Conservation (phyloP, 2,113 vertebrate genomes). For the Festucalex cinctus region DNA sequence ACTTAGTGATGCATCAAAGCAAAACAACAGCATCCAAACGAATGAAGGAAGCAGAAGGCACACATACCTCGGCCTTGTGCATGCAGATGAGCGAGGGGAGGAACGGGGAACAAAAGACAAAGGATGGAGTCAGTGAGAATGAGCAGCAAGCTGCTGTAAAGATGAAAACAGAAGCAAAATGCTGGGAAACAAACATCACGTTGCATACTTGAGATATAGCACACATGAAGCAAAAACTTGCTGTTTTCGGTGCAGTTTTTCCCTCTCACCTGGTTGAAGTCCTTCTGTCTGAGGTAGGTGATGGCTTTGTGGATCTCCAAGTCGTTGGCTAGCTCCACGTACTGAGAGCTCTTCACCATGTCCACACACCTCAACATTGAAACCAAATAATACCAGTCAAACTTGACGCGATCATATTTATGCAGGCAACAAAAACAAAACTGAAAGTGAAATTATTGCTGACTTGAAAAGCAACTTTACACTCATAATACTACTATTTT, state of each 20-base stretch:
- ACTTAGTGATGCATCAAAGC: background rate
- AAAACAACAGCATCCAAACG: conserved; percentile 3
- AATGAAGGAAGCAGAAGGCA: conserved; percentile 38
- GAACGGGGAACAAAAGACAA: conserved; percentile 41
- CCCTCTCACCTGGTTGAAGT: conserved; percentile 87
- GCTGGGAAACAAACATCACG: background rate
- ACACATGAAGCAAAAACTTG: background rate
- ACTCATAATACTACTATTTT: too few relatives aligned
- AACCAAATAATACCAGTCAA: background rate
- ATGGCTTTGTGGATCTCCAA: conserved; percentile 98
- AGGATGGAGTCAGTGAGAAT: conserved; percentile 59
- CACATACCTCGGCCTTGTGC: conserved; percentile 76
- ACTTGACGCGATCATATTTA: background rate
- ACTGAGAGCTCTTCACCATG: conserved; percentile 88
- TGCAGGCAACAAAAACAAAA: too few relatives aligned
- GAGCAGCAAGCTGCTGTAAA: conserved; percentile 9
- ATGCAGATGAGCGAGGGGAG: conserved; percentile 56
- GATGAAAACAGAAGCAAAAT: background rate
- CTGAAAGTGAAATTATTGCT: too few relatives aligned
- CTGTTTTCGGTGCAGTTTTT: too few relatives aligned
- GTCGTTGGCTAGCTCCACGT: conserved; percentile 93
- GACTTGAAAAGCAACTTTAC: too few relatives aligned
- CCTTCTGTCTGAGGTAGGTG: conserved; percentile 90
- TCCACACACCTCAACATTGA: conserved; percentile 85
- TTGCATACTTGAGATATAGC: background rate